These are phyloP conservation scores for Troides aeacus DNA, from an alignment of 2,888 invertebrate species.

Conservation along the genomic window DNA sequence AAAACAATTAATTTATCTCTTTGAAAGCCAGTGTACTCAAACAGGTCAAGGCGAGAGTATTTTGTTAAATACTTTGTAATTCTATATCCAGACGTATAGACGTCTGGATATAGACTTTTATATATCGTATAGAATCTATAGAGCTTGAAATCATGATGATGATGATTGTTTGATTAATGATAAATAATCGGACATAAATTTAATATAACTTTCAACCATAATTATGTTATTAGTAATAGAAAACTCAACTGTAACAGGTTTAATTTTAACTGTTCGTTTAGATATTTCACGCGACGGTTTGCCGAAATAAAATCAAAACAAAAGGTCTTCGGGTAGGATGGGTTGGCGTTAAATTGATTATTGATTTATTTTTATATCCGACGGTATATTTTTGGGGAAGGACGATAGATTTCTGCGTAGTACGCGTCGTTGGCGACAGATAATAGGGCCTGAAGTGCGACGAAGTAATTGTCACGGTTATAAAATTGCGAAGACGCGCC, in stretches of 20 bases:
- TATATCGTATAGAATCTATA: too few species aligned
- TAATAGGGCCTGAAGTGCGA: slow-evolving; percentile 55
- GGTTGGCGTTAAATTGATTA: slow-evolving; percentile 75
- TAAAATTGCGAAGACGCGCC: slow-evolving; percentile 38
- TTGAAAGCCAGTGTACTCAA: too few species aligned
- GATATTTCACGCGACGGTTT: slow-evolving; percentile 71
- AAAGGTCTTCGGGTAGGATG: slow-evolving; percentile 59
- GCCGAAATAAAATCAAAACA: slow-evolving; percentile 63
- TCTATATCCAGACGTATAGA: too few species aligned
- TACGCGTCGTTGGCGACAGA: slow-evolving; percentile 45
- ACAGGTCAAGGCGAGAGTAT: too few species aligned
- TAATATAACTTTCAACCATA: too few species aligned
- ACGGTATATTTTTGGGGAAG: slow-evolving; percentile 43
- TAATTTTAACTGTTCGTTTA: background rate
- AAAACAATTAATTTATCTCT: too few species aligned
- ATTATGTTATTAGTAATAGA: background rate
- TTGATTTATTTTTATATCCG: slow-evolving; percentile 61
- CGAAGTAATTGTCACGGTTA: slow-evolving; percentile 50
- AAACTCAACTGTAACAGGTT: background rate
- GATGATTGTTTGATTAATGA: too few species aligned
- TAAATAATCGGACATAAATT: too few species aligned
- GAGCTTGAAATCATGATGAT: too few species aligned
- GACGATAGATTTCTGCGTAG: slow-evolving; percentile 37
- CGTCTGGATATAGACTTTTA: too few species aligned
- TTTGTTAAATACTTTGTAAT: too few species aligned